Base-by-base conservation (phyloP, 2,888 invertebrate species). In the Apamea epomidion region DNA sequence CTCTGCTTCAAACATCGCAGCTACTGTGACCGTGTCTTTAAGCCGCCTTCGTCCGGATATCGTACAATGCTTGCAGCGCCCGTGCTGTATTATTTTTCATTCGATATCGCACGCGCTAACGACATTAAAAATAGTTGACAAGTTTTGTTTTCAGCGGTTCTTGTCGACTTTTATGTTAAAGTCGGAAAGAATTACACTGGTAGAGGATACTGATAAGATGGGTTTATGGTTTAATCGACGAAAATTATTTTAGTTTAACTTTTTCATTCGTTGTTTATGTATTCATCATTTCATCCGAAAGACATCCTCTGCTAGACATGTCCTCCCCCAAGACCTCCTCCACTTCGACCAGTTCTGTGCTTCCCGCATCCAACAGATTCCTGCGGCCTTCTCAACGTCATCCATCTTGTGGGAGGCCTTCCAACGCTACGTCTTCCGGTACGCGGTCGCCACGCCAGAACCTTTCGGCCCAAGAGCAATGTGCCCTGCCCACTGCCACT, bases 1-100 rank as follows among this genome's bases (percentile, higher is more conserved):
- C 8, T 16, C 16, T 70, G 16, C 32, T 32, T 25, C 8, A 32
- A n/a, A 82, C 21, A 83, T 76, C 48, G 65, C 87, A n/a, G 48
- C 2, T 29, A 67, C 16, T 85, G 84, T 80, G 62, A 76, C 62
- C 8, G 1, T 4, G 14, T 18, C 87, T 67, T 84, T 82, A 81
- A 60, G 37, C n/a, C 5, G 88, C 87, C 82, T 85, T 58, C 81
- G 75, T 67, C 76, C 76, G 78, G 81, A 64, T 70, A 78, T 74
- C 80, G 80, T 77, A 89, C 90, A 91, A 91, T 90, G 87, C 90
- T 87, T 85, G 86, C 89, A 87, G 70, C 85, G 88, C 32, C 84
- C 81, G 76, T 82, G 81, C 89, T 87, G 90, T 91, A 92, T 94
- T 94, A 94, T 94, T 93, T 94, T 94, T 92, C 93, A 92, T 92